Conservation (phyloP, 2,113 vertebrate species). For the Pelobates fuscus region DNA sequence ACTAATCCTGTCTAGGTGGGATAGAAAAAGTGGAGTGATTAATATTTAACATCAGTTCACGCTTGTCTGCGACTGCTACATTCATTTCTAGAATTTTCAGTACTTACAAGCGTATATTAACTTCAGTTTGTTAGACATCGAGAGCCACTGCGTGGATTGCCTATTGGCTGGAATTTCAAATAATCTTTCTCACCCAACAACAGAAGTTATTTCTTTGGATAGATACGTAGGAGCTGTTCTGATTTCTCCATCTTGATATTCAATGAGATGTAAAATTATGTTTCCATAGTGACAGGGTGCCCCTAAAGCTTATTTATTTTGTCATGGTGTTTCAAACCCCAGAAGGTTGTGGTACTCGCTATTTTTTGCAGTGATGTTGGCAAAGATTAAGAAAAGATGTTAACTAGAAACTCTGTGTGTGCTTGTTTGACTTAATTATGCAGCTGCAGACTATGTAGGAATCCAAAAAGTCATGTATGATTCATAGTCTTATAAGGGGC, state of each 20-base stretch:
- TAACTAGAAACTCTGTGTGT: conserved; percentile 25
- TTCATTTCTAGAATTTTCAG: too few species aligned
- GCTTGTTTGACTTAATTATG: conserved; percentile 36
- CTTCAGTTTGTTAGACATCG: too few species aligned
- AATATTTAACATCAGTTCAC: too few species aligned
- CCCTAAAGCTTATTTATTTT: conserved; percentile 61
- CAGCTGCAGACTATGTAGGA: conserved; percentile 24
- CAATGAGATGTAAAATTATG: conserved; percentile 69
- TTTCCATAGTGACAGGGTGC: conserved; percentile 60
- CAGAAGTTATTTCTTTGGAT: too few species aligned
- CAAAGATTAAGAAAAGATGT: conserved; percentile 52
- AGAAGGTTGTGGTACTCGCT: conserved; percentile 57
- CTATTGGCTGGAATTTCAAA: too few species aligned
- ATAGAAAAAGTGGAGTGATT: too few species aligned
- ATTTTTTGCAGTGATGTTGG: conserved; percentile 51
- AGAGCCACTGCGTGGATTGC: too few species aligned
- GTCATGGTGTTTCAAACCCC: conserved; percentile 62
- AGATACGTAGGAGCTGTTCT: conserved; percentile 47
- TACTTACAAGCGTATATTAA: too few species aligned
- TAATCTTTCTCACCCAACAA: too few species aligned
- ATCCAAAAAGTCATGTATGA: conserved; percentile 37
- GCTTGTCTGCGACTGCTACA: too few species aligned
- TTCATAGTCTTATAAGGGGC: conserved; percentile 10
- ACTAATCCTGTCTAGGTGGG: too few species aligned
- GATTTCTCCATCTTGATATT: conserved; percentile 54